Evolutionary conservation across 1,140 invertebrate species (phyloP).

Genomic region (Drosophila tropicalis): DNA sequence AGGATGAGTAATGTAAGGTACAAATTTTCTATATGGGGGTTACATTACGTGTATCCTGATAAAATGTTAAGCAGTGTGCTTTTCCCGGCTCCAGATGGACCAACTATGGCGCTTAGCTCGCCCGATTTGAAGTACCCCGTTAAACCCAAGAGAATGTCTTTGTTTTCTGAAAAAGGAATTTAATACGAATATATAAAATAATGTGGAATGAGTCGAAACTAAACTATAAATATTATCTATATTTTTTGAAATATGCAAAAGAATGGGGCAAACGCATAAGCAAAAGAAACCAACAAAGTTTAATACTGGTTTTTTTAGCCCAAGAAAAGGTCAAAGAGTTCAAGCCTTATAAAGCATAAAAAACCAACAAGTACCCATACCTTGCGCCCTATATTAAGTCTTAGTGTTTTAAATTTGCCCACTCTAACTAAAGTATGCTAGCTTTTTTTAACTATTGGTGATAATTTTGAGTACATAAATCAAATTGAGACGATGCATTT

Average conservation of each 20-base stretch:
- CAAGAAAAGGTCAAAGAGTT: no score
- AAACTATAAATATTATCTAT: no score
- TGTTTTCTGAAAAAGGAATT: constrained; percentile 82
- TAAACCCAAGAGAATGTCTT: constrained; percentile 85
- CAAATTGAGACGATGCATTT: background rate
- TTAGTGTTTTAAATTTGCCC: no score
- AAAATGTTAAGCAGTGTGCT: constrained; percentile 91
- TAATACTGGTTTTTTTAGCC: no score
- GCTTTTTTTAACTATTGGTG: background rate
- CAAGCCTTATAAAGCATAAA: no score
- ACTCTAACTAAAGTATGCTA: no score
- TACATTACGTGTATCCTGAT: constrained; percentile 88
- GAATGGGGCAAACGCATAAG: no score
- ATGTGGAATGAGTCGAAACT: background rate
- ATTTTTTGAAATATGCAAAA: no score
- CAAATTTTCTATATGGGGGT: background rate
- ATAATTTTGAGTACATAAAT: background rate
- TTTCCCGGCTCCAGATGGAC: constrained; percentile 94
- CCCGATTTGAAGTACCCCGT: constrained; percentile 85
- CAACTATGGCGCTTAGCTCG: constrained; percentile 89
- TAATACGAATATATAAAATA: background rate
- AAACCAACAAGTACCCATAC: no score
- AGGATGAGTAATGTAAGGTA: background rate
- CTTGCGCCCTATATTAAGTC: no score
- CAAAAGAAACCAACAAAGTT: no score